Evolutionary conservation across 2,113 vertebrate species (phyloP), one percentile per base, ranked within the genome.

Genomic region (Anas platyrhynchos): DNA sequence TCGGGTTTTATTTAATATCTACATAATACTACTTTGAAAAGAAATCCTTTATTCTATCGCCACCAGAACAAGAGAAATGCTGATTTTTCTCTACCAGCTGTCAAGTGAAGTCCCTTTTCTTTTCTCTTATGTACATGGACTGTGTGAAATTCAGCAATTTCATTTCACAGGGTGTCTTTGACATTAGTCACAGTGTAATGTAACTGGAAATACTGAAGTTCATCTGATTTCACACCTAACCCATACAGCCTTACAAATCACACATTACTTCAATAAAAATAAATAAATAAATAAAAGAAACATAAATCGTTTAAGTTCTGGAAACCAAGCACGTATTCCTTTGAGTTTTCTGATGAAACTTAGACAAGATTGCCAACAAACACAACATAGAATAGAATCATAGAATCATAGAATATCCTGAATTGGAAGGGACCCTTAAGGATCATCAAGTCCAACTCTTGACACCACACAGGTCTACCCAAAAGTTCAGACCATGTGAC

Each of bases 181-280:
- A 83, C 86, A 96, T 97, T 96, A 96, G 88, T 91, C 76, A 92
- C 95, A 97, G 90, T 86, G 88, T 31, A 96, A 88, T 79, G 69
- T 23, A 94, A 94, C 85, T 83, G 79, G n/a, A 92, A 73, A 68
- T 88, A 78, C 83, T 82, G 76, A 95, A 93, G 93, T 96, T 96
- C 92, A 92, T 93, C 88, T 96, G 90, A 96, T 96, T 97, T 97
- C 95, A 96, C 93, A 97, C 90, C 90, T 96, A 93, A 91, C 46
- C 61, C 82, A n/a, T 86, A 61, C 82, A 94, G 88, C 79, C 93
- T 91, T 61, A 84, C 44, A 86, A 95, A 95, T 62, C n/a, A 75
- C 32, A 78, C 76, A 61, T 86, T 48, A 36, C 58, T 80, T 75
- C 85, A 83, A 55, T 31, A 83, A 83, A 80, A 87, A 78, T 31